Evolutionary conservation across 1,140 invertebrate genomes (phyloP).

Genomic region (Nephila pilipes): DNA sequence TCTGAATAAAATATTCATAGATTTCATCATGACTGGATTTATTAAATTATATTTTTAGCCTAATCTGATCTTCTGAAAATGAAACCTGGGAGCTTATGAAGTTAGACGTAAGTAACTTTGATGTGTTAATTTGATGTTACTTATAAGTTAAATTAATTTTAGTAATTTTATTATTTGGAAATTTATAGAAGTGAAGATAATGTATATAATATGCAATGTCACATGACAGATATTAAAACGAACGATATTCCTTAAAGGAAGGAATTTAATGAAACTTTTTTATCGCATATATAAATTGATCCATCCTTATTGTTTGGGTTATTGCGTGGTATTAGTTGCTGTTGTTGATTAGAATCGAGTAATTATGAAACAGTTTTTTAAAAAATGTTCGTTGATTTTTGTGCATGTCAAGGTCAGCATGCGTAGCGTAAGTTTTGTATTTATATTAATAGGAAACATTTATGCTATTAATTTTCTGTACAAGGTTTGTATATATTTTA

Average conservation of each 20-base stretch:
- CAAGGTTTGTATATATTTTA: too few species aligned
- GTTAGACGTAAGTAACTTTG: constrained; percentile 39
- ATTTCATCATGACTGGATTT: neutral
- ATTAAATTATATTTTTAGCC: neutral
- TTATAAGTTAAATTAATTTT: neutral
- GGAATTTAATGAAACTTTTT: neutral
- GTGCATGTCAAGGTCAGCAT: neutral
- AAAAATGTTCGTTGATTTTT: neutral
- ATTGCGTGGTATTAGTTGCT: too few species aligned
- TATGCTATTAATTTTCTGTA: too few species aligned
- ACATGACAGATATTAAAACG: constrained; percentile 25
- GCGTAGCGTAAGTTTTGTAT: neutral
- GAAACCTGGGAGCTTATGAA: constrained; percentile 18
- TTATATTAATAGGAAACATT: neutral
- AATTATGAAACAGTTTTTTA: too few species aligned
- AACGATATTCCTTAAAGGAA: constrained; percentile 30
- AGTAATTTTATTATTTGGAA: neutral
- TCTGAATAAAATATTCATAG: neutral
- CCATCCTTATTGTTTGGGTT: neutral
- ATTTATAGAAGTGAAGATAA: neutral
- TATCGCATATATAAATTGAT: neutral
- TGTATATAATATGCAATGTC: neutral
- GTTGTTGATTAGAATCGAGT: neutral
- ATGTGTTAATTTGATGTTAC: neutral
- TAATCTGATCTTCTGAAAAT: constrained; percentile 19